Evolutionary conservation across 2,797 vertebrate species (phyloP).

Genomic region (Acrossocheilus wenchowensis): DNA sequence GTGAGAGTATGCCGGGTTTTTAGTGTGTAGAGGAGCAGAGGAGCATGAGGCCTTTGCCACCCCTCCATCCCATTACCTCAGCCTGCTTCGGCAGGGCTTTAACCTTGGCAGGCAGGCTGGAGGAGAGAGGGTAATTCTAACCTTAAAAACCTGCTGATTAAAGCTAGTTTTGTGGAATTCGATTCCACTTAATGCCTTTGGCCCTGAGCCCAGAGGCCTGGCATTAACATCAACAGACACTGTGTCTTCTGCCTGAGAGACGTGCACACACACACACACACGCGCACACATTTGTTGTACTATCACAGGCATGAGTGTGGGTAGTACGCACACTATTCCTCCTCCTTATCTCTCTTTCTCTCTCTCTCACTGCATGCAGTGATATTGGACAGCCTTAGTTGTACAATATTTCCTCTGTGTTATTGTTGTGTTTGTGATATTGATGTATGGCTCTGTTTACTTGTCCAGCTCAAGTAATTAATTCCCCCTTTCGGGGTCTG

Average conservation of each 20-base stretch:
- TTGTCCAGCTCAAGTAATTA: slow-evolving; percentile 77
- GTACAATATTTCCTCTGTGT: slow-evolving; percentile 65
- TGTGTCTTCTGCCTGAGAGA: slow-evolving; percentile 79
- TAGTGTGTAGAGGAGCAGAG: slow-evolving; percentile 44
- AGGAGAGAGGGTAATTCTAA: slow-evolving; percentile 98
- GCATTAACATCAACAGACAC: slow-evolving; percentile 92
- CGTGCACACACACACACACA: slow-evolving; percentile 34
- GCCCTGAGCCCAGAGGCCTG: slow-evolving; percentile 88
- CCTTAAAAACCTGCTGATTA: slow-evolving; percentile 99
- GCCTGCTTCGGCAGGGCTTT: slow-evolving; percentile 75
- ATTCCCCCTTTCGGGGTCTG: slow-evolving; percentile 75
- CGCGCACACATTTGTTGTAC: slow-evolving; percentile 43
- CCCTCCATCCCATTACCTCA: slow-evolving; percentile 52
- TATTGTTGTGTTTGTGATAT: slow-evolving; percentile 76
- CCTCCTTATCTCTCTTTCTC: slow-evolving; percentile 29
- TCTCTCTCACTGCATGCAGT: slow-evolving; percentile 41
- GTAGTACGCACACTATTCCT: slow-evolving; percentile 52
- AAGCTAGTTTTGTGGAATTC: slow-evolving; percentile 99
- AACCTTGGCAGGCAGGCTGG: slow-evolving; percentile 94
- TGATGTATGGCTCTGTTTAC: slow-evolving; percentile 81
- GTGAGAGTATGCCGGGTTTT: slow-evolving; percentile 35
- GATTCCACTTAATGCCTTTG: slow-evolving; percentile 98
- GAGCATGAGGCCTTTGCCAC: slow-evolving; percentile 52
- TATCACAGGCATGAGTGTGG: slow-evolving; percentile 60
- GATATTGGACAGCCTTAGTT: slow-evolving; percentile 32